Evolutionary conservation across 2,113 vertebrate genomes (phyloP).

Genomic region (Chrysemys picta): DNA sequence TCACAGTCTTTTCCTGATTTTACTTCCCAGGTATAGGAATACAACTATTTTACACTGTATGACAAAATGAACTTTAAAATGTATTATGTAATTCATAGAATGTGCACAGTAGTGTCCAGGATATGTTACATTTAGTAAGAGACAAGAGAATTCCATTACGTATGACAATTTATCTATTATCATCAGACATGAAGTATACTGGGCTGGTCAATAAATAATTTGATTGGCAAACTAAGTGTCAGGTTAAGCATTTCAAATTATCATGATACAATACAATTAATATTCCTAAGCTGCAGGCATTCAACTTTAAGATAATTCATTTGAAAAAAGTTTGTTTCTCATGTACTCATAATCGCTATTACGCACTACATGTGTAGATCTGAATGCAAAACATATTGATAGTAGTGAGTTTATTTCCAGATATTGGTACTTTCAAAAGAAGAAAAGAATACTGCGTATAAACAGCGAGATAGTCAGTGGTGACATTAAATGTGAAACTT

Average conservation of each 20-base stretch:
- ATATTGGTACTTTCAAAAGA: neutral
- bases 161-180: neutral
- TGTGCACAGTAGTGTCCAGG: neutral
- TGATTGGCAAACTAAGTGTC: neutral
- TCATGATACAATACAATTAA: neutral
- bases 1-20: neutral
- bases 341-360: neutral
- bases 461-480: conserved; percentile 14
- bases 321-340: conserved; percentile 21
- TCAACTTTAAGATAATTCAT: neutral
- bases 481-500: neutral
- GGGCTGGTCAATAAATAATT: neutral
- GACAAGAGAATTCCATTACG: neutral
- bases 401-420: neutral
- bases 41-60: fast-evolving
- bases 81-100: neutral
- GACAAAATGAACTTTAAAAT: neutral
- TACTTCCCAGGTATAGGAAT: neutral
- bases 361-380: neutral
- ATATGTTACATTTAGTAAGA: neutral
- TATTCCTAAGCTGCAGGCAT: neutral
- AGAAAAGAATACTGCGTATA: neutral
- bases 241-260: neutral
- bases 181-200: neutral
- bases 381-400: neutral